These are phyloP conservation scores for Eulimnadia texana DNA, from an alignment of 1,140 invertebrate genomes.

Conservation along the genomic window DNA sequence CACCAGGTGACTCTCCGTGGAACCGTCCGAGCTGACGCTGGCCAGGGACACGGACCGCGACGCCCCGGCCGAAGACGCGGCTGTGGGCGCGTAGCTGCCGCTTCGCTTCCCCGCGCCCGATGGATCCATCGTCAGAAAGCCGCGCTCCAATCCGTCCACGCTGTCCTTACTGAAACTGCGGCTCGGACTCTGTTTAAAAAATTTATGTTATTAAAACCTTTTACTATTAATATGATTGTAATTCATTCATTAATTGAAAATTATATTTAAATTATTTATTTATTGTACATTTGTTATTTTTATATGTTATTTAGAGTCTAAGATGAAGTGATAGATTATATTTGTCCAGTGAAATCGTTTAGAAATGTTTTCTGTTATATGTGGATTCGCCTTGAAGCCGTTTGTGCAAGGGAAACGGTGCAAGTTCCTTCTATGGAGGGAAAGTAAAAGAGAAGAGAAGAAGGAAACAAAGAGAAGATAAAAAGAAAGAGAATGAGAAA, in stretches of 20 bases:
- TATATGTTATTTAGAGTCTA: no score
- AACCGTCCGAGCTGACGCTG: constrained; percentile 30
- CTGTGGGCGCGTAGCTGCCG: not conserved
- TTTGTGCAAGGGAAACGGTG: no score
- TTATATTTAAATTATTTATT: no score
- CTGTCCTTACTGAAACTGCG: not conserved
- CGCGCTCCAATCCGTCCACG: not conserved
- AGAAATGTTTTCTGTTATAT: no score
- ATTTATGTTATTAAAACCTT: not conserved
- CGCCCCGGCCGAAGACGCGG: constrained; percentile 7
- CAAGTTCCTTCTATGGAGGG: no score
- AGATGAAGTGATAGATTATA: no score
- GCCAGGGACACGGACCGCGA: constrained; percentile 28
- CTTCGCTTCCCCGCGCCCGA: not conserved
- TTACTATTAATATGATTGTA: not conserved
- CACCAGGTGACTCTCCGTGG: constrained; percentile 26
- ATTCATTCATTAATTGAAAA: not conserved
- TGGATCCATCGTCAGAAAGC: not conserved
- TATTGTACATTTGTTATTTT: no score
- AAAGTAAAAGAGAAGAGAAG: no score
- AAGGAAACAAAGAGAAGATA: no score
- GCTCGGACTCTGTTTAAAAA: not conserved
- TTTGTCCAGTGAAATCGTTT: no score
- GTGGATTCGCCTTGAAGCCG: no score
- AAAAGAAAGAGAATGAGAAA: no score